Evolutionary conservation across 2,888 invertebrate genomes (phyloP), one percentile per base, ranked within the genome.

Genomic region (Pterobdella sp.): DNA sequence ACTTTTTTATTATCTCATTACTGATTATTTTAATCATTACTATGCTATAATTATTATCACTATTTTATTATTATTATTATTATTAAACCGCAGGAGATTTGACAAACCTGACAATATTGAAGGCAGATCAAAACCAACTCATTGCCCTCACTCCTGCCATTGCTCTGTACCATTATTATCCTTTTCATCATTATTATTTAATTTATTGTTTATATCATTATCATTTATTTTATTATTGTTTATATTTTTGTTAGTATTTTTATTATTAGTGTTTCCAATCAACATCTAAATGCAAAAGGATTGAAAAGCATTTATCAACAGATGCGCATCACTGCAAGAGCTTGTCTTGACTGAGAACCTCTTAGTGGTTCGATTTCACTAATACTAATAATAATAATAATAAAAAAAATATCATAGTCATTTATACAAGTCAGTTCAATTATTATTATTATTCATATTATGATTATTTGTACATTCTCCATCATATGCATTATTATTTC

Each of bases 301-400:
- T n/a, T n/a, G 42, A 7, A 7, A 14, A 14, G 42, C 42, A 42
- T 18, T 18, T 14, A 7, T 7, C 18, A 18, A 18, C 85, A 92
- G 92, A 83, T 95, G 95, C 87, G 90, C 90, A 83, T 89, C 88
- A 85, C 87, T 99, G 82, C 93, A 94, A 86, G 98, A 98, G 87
- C 87, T 99, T 82, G 94, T 97, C 84, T 87, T 98, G 81, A 96
- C 96, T 73, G 96, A 97, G 86, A 98, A 98, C 86, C 90, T 94
- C 84, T 87, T 98, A 79, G 89, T 90, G 81, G 82, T 82, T 75
- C 81, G 82, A 82, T 60, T 1, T 31, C 31, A 37, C 37, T 66
- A 10, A 66, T 7, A 64, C 10, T 26, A 64, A 64, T 64, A 64
- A 26, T 10, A 64, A 64, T 26, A 49, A 14, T 67, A 35, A 35